Base-by-base conservation (phyloP, 1,140 invertebrate genomes). In the Orchesella cincta region DNA sequence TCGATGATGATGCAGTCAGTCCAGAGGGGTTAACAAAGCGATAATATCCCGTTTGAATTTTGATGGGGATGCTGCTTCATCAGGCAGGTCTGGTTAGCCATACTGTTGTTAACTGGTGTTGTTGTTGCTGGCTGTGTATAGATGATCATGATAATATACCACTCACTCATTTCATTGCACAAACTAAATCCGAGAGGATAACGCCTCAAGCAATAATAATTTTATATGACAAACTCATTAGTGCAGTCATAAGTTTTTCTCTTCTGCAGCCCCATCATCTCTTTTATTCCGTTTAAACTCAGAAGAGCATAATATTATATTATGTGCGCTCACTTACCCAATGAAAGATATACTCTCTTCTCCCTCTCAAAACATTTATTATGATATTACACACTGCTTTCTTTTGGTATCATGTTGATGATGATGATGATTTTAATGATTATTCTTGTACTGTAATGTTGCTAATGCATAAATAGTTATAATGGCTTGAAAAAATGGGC, bases 141-240 rank as follows among this genome's bases (percentile, higher is more conserved):
- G 62, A n/a, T 67, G 31, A 33, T 67, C 26, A 33, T 67, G 54
- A 57, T 57, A 57, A 23, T 23, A 46, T 46, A 46, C 5, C 39
- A 46, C 54, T 57, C 23, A 26, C n/a, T 23, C 26, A 12, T 16
- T 23, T 14, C 54, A n/a, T 5, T 57, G 3, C 12, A 57, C 54
- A n/a, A 57, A 57, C 12, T 57, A 57, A 57, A 57, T 57, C 54
- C 54, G 54, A 57, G 54, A 23, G 54, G 33, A 34, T 72, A 36
- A 26, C 26, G 70, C 78, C 73, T 72, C 31, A 16, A 73, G 77
- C 75, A 75, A 72, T 73, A 77, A 81, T 81, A 81, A 81, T 81
- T 81, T 79, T 79, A 81, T 79, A 81, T 79, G 80, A 81, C 80
- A 81, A 79, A 78, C 80, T 81, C 80, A 81, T 81, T 81, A 81